phyloP scores from a whole-genome alignment of 2,888 invertebrate species.

The Auanema sp. region DNA sequence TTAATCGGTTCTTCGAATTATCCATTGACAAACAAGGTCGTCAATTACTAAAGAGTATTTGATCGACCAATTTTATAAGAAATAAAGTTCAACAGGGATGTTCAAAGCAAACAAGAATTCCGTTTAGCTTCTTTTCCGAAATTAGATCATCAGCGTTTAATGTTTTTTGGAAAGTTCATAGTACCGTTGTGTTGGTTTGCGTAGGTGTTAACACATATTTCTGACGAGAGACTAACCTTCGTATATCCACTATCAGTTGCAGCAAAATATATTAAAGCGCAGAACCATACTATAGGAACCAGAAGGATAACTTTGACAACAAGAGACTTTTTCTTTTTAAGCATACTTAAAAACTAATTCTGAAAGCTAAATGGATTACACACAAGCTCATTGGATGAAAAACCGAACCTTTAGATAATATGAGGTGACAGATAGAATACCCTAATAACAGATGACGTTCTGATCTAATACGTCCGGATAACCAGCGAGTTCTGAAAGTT shows the following conservation, averaged over 20 bases:
- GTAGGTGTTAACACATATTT: neutral
- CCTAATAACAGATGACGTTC: neutral
- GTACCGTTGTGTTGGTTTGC: neutral
- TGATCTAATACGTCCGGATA: neutral
- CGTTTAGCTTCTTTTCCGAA: too few relatives aligned
- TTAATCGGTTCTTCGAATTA: too few relatives aligned
- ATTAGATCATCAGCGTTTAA: too few relatives aligned
- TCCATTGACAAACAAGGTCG: too few relatives aligned
- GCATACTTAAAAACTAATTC: neutral
- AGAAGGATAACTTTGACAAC: constrained; percentile 26
- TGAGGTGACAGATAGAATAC: neutral
- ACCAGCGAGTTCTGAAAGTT: too few relatives aligned
- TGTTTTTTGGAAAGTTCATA: too few relatives aligned
- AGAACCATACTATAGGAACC: constrained; percentile 61
- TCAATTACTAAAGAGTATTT: too few relatives aligned
- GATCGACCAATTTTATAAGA: too few relatives aligned
- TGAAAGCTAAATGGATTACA: neutral
- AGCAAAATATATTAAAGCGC: constrained; percentile 55
- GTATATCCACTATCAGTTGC: constrained; percentile 27
- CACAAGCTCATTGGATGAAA: neutral
- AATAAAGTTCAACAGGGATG: too few relatives aligned
- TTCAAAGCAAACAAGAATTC: too few relatives aligned
- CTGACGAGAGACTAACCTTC: constrained; percentile 4
- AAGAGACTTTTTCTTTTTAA: constrained; percentile 1
- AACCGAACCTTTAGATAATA: neutral